A percentile compares a stretch with the other conserved stretches of the same genome.
Conservation (phyloP, 2,113 vertebrate species). For the Vidua chalybeata region DNA sequence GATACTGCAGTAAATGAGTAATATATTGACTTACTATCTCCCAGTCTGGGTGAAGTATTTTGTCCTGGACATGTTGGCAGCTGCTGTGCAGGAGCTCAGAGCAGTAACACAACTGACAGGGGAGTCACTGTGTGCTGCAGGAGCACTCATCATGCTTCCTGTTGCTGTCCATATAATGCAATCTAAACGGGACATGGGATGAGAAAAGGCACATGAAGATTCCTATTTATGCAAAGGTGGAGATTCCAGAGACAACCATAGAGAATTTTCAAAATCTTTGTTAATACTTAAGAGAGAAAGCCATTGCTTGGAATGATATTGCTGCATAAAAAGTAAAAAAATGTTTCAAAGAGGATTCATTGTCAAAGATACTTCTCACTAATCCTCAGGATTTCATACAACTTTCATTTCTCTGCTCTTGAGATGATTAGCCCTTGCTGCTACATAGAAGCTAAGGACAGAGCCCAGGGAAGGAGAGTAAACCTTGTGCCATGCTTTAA, state of each 20-base stretch:
- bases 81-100: slow-evolving; percentile 73
- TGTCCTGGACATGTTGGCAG: slow-evolving; percentile 50
- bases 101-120: slow-evolving; percentile 75
- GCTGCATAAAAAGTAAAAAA: not conserved
- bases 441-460: not conserved
- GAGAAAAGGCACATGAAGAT: not conserved
- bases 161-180: slow-evolving; percentile 6
- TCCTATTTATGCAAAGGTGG: not conserved
- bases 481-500: slow-evolving; percentile 7
- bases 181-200: slow-evolving; percentile 49
- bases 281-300: not conserved
- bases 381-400: not conserved
- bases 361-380: not conserved
- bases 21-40: slow-evolving; percentile 71
- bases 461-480: not conserved
- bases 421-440: not conserved
- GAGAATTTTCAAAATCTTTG: not conserved
- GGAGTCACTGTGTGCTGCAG: slow-evolving; percentile 68
- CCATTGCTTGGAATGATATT: not conserved
- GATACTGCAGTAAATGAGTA: not conserved
- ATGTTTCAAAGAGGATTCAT: not conserved
- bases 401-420: not conserved
- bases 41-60: slow-evolving; percentile 82
- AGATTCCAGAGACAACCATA: not conserved
- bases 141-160: slow-evolving; percentile 74